phyloP scores from a whole-genome alignment of 2,113 vertebrate genomes.

The Clarias magur region DNA sequence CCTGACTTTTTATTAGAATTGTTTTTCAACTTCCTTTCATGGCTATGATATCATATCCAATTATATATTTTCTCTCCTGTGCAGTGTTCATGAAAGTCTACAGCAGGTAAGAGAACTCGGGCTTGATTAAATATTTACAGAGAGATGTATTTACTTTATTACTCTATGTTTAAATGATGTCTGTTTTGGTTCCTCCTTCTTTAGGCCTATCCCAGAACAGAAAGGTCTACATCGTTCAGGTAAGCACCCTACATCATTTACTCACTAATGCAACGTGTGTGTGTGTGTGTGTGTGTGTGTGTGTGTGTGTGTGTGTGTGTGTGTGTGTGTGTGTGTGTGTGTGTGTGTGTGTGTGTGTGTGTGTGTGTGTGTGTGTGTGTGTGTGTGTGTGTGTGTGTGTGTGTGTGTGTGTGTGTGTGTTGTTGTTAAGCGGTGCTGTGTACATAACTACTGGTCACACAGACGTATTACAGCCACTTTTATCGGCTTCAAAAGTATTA shows the following conservation, averaged over 20 bases:
- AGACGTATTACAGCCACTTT: conserved; percentile 2
- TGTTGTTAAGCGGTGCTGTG: conserved; percentile 49
- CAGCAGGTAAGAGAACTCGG: conserved; percentile 65
- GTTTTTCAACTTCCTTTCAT: background rate
- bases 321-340: conserved; percentile 6
- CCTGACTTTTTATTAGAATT: background rate
- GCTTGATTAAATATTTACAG: conserved; percentile 26
- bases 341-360: conserved; percentile 3
- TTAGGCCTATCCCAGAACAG: conserved; percentile 70
- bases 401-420: background rate
- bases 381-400: conserved; percentile 1
- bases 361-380: conserved; percentile 3
- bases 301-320: conserved; percentile 7
- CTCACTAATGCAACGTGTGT: conserved; percentile 25
- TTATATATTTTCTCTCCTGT: background rate
- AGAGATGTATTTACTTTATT: background rate
- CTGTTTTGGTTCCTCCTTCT: conserved; percentile 23
- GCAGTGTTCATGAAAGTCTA: conserved; percentile 75
- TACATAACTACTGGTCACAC: conserved; percentile 49
- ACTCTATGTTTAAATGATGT: conserved; percentile 6
- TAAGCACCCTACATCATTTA: conserved; percentile 43
- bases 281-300: background rate
- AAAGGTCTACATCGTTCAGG: conserved; percentile 73
- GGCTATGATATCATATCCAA: conserved; percentile 12
- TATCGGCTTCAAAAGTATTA: conserved; percentile 35